Conservation (phyloP, 2,888 invertebrate species). For the Aelia acuminata region DNA sequence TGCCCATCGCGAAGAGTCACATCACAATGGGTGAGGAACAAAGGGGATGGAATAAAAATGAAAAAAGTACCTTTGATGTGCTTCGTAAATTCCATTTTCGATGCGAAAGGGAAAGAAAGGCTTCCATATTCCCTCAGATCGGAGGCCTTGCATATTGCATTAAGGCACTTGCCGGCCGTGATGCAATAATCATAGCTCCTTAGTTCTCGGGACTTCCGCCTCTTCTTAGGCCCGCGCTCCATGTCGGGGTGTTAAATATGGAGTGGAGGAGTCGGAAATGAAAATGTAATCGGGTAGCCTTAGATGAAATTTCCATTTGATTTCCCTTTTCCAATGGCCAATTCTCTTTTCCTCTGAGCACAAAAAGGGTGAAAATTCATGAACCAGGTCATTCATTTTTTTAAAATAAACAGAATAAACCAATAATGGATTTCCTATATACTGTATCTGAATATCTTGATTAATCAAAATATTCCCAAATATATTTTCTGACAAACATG, state of each 20-base stretch:
- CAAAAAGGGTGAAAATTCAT: not conserved
- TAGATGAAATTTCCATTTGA: constrained; percentile 6
- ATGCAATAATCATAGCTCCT: constrained; percentile 41
- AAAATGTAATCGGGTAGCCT: not conserved
- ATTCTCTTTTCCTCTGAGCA: not conserved
- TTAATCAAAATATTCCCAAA: too few species aligned
- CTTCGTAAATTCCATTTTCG: constrained; percentile 52
- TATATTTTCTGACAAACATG: too few species aligned
- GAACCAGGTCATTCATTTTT: not conserved
- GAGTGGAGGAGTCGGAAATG: not conserved
- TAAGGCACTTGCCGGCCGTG: not conserved
- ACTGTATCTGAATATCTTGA: too few species aligned
- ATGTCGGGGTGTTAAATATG: not conserved
- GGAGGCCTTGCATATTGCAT: constrained; percentile 52
- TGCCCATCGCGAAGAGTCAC: not conserved
- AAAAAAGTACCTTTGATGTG: not conserved
- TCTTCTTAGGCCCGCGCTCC: not conserved
- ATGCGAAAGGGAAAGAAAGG: constrained; percentile 1
- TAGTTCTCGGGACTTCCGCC: not conserved
- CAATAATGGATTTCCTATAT: too few species aligned
- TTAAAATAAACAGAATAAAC: too few species aligned
- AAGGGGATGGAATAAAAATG: constrained; percentile 14
- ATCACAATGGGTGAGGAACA: not conserved
- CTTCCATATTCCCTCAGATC: constrained; percentile 57
- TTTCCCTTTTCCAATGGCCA: not conserved